Conservation (phyloP, 1,140 invertebrate genomes). For the Armadillidium nasatum region DNA sequence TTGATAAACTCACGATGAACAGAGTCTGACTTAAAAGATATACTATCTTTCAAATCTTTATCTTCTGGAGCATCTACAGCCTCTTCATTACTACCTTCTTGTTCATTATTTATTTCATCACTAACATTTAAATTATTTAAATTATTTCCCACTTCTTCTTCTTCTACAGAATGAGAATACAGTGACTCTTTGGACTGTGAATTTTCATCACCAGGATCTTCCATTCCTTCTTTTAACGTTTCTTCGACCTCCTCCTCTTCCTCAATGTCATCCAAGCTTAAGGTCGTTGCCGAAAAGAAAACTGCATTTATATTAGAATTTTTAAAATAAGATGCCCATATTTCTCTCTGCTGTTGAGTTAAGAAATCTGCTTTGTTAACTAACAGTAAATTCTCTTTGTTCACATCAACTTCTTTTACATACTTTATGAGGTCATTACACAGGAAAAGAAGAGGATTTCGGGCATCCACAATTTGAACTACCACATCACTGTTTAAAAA, state of each 20-base stretch:
- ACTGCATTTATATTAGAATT: conserved; percentile 61
- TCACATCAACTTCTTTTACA: conserved; percentile 73
- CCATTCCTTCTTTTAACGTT: not conserved
- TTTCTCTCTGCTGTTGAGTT: conserved; percentile 68
- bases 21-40: not conserved
- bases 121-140: not conserved
- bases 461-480: conserved; percentile 92
- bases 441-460: conserved; percentile 91
- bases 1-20: not conserved
- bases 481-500: conserved; percentile 71
- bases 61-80: conserved; percentile 36
- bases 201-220: not conserved
- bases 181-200: not conserved
- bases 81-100: not conserved
- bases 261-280: conserved; percentile 8
- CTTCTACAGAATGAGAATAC: not conserved
- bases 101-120: not conserved
- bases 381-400: conserved; percentile 78
- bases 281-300: conserved; percentile 72
- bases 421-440: conserved; percentile 92
- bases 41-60: conserved; percentile 38
- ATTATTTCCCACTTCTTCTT: not conserved
- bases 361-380: conserved; percentile 97
- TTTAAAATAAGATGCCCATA: conserved; percentile 85
- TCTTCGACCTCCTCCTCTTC: conserved; percentile 1